Evolutionary conservation across 1,140 invertebrate species (phyloP), one percentile per base, ranked within the genome.

Genomic region (Cepaea nemoralis): DNA sequence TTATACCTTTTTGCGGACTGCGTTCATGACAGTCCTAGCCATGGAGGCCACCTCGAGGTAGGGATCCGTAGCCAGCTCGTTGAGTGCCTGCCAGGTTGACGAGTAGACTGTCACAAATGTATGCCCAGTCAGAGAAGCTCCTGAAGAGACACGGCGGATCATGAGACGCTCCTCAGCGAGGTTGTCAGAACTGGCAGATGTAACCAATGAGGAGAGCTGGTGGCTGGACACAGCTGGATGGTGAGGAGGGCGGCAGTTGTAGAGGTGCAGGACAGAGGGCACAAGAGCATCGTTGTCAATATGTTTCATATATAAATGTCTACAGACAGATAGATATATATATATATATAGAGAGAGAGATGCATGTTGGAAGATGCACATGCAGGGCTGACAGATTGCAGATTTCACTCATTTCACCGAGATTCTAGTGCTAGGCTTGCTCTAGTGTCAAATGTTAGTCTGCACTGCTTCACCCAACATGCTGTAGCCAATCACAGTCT

Each of bases 21-120:
- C 93, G 86, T 94, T 94, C 14, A 96, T 95, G 40, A 98, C 93
- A 87, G 94, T 94, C 84, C 93, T 94, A 2, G 96, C 95, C 91
- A 97, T 94, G 69, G 92, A 90, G 0, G 95, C 93, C 6, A 98
- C 95, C 12, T 94, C 93, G 14, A 95, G 96, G 91, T 95, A 94
- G 19, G 97, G 97, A 93, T 98, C 97, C 80, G 93, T 93, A 73
- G 96, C 94, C 80, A 97, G 93, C 63, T 93, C 93, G 71, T 94
- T 92, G 76, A 98, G 92, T 66, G 95, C 94, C 85, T 94, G 93
- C 96, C 96, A 98, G 69, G 98, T 92, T 90, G 95, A 96, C 89
- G 94, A 94, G 91, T 97, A 98, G 59, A 98, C 95, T 73, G 88
- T 92, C 55, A 86, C 88, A 73, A 87, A 88, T 35, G 85, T 82